A percentile compares a stretch with the other conserved stretches of the same genome.
Conservation (phyloP, 2,113 vertebrate genomes). For the Baryphthengus martii region DNA sequence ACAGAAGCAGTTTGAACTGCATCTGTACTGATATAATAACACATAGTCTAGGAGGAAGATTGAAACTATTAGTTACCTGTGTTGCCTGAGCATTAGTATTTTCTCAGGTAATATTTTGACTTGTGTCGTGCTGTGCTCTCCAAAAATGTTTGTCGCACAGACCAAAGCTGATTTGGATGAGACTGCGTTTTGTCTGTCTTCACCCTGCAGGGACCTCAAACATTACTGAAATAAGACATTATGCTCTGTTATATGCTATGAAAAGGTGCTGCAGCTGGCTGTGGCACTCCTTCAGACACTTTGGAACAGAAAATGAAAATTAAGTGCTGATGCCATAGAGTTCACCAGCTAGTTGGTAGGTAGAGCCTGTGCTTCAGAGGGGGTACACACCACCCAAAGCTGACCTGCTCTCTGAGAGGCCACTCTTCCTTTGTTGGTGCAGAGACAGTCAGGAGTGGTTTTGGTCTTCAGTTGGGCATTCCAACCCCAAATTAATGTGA, state of each 20-base stretch:
- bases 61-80: fast-evolving
- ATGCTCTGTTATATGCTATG: neutral
- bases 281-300: neutral
- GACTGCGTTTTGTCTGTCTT: neutral
- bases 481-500: neutral
- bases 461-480: neutral
- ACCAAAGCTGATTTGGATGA: neutral
- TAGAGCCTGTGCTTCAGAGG: neutral
- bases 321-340: neutral
- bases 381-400: neutral
- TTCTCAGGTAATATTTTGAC: neutral
- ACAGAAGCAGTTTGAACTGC: neutral
- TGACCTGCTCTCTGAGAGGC: neutral
- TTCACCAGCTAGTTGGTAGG: neutral
- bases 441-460: neutral
- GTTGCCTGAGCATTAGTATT: neutral
- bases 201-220: neutral
- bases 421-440: neutral
- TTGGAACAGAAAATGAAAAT: neutral
- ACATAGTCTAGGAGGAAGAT: neutral
- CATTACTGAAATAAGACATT: neutral
- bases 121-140: neutral
- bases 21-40: neutral
- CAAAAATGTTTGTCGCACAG: neutral
- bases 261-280: neutral